phyloP scores from a whole-genome alignment of 2,113 vertebrate species.

The Calonectris borealis region DNA sequence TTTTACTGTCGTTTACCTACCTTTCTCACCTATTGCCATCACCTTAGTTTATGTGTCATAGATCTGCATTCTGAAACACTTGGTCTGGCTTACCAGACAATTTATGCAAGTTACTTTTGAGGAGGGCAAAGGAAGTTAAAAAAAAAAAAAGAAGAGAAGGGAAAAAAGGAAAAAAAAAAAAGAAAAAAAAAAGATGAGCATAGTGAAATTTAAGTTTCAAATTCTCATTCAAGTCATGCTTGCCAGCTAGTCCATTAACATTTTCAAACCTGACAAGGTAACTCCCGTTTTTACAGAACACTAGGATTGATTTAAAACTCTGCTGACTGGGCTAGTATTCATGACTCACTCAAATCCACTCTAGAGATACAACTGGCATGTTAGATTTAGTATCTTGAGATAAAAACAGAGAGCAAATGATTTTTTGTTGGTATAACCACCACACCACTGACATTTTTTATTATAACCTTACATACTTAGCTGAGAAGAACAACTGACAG shows the following conservation, averaged over 20 bases:
- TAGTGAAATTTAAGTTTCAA: neutral
- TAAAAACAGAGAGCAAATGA: neutral
- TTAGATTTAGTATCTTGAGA: neutral
- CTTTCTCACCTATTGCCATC: neutral
- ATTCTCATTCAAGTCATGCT: neutral
- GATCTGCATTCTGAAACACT: neutral
- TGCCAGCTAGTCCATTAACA: neutral
- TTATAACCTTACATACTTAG: neutral
- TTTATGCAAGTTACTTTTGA: neutral
- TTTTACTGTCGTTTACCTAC: neutral
- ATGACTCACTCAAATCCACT: neutral
- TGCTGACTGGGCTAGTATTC: neutral
- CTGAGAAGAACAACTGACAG: neutral
- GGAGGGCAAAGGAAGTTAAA: too few relatives aligned
- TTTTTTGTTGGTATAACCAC: neutral
- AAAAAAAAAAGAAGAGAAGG: too few relatives aligned
- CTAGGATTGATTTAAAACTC: neutral
- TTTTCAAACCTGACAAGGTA: neutral
- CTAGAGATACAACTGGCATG: neutral
- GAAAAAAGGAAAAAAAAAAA: too few relatives aligned
- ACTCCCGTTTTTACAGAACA: neutral
- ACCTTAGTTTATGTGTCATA: neutral
- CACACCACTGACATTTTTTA: neutral
- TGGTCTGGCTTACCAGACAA: neutral
- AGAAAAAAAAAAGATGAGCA: neutral